These are phyloP conservation scores for Leptarthrus brevirostris DNA, from an alignment of 2,888 invertebrate genomes.

Conservation along the genomic window DNA sequence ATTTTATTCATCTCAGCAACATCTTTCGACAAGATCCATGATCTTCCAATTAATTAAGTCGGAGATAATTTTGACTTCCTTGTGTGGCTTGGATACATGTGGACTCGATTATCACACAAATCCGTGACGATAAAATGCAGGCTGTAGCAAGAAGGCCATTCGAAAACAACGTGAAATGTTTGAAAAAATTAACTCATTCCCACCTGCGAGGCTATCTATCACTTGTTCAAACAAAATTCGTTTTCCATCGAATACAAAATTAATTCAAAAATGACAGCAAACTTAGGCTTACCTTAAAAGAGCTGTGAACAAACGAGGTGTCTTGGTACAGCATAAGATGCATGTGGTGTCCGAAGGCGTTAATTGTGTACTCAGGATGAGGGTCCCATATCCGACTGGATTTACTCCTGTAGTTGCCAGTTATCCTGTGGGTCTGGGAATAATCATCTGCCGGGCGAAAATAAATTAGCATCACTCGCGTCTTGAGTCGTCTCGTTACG, in stretches of 20 bases:
- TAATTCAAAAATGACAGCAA: too few relatives aligned
- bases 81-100: too few relatives aligned
- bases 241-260: too few relatives aligned
- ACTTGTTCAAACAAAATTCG: too few relatives aligned
- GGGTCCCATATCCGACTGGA: slow-evolving; percentile 77
- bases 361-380: slow-evolving; percentile 77
- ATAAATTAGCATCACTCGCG: background rate
- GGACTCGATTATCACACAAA: too few relatives aligned
- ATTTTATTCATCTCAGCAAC: background rate
- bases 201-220: too few relatives aligned
- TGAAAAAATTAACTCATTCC: too few relatives aligned
- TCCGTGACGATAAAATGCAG: too few relatives aligned
- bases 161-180: too few relatives aligned
- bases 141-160: too few relatives aligned
- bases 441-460: slow-evolving; percentile 57
- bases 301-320: slow-evolving; percentile 63
- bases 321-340: slow-evolving; percentile 65
- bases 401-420: slow-evolving; percentile 75
- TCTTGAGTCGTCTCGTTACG: background rate
- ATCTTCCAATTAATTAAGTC: too few relatives aligned
- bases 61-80: too few relatives aligned
- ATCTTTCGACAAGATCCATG: background rate
- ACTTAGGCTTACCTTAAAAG: slow-evolving; percentile 60
- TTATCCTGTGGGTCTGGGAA: slow-evolving; percentile 69
- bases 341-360: slow-evolving; percentile 71